Percentiles rank a stretch among this genome's conserved stretches.
phyloP scores from a whole-genome alignment of 1,140 invertebrate species.

The Drosophila malerkotliana region DNA sequence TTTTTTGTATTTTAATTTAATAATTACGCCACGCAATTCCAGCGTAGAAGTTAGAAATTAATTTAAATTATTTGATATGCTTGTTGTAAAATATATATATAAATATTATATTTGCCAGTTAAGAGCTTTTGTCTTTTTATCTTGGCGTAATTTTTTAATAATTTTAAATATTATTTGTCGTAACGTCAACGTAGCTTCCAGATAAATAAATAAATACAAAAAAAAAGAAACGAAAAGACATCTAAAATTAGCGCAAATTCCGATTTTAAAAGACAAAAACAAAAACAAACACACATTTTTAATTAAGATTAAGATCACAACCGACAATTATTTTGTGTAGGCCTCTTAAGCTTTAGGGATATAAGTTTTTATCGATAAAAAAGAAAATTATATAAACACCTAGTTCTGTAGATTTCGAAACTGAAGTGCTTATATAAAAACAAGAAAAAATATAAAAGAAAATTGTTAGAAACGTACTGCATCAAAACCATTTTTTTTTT shows the following conservation, averaged over 20 bases:
- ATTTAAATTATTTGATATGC: slow-evolving; percentile 65
- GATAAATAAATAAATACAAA: slow-evolving; percentile 37
- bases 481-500: slow-evolving; percentile 53
- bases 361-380: slow-evolving; percentile 25
- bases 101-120: slow-evolving; percentile 25
- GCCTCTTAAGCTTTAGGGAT: slow-evolving; percentile 13
- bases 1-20: slow-evolving; percentile 1
- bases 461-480: slow-evolving; percentile 63
- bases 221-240: slow-evolving; percentile 3
- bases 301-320: slow-evolving; percentile 26
- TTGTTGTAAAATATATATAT: slow-evolving; percentile 67
- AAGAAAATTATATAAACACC: background rate
- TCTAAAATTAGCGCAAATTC: slow-evolving; percentile 75
- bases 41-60: slow-evolving; percentile 41
- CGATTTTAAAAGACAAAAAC: slow-evolving; percentile 20
- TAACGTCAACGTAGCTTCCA: slow-evolving; percentile 68
- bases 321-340: slow-evolving; percentile 33
- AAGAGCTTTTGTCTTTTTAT: background rate
- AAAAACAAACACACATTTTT: slow-evolving; percentile 28
- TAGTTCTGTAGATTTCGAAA: slow-evolving; percentile 58
- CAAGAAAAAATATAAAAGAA: slow-evolving; percentile 16
- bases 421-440: slow-evolving; percentile 74
- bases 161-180: slow-evolving; percentile 11
- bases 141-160: background rate
- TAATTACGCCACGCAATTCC: slow-evolving; percentile 1